Percentiles rank a stretch among this genome's conserved stretches.
These are phyloP conservation scores for Empis livida DNA, from an alignment of 2,888 invertebrate genomes.

Conservation along the genomic window DNA sequence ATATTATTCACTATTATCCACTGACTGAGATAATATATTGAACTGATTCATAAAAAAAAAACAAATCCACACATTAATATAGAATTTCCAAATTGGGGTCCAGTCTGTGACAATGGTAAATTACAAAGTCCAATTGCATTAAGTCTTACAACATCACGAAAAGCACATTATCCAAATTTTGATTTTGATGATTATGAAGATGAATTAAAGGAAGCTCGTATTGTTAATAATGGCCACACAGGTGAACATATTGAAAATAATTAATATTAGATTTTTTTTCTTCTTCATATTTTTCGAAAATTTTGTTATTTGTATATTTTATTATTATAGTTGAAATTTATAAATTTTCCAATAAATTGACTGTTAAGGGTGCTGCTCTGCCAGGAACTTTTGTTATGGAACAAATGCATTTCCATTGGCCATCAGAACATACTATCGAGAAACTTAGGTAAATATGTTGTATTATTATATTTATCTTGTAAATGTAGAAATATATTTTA, in stretches of 20 bases:
- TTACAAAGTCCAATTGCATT: conserved; percentile 71
- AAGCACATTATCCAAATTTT: conserved; percentile 30
- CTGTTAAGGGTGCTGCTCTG: conserved; percentile 40
- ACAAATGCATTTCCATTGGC: conserved; percentile 76
- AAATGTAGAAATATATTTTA: too few species aligned
- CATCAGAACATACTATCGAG: conserved; percentile 67
- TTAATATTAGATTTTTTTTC: too few species aligned
- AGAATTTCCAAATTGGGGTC: conserved; percentile 45
- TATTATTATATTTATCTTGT: background rate
- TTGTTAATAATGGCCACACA: conserved; percentile 34
- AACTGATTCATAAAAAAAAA: background rate
- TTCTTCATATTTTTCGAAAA: too few species aligned
- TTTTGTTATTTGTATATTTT: too few species aligned
- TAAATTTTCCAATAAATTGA: conserved; percentile 21
- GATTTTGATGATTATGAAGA: conserved; percentile 26
- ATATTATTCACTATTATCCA: too few species aligned
- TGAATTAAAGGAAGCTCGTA: conserved; percentile 18
- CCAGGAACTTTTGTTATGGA: conserved; percentile 45
- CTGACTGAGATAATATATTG: too few species aligned
- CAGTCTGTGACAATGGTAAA: conserved; percentile 46
- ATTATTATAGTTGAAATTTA: conserved; percentile 24
- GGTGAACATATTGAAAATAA: too few species aligned
- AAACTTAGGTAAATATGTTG: conserved; percentile 37
- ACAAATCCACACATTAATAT: background rate
- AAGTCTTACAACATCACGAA: conserved; percentile 39